Evolutionary conservation across 2,888 invertebrate species (phyloP), one percentile per base, ranked within the genome.

Genomic region (Melinaea menophilus): DNA sequence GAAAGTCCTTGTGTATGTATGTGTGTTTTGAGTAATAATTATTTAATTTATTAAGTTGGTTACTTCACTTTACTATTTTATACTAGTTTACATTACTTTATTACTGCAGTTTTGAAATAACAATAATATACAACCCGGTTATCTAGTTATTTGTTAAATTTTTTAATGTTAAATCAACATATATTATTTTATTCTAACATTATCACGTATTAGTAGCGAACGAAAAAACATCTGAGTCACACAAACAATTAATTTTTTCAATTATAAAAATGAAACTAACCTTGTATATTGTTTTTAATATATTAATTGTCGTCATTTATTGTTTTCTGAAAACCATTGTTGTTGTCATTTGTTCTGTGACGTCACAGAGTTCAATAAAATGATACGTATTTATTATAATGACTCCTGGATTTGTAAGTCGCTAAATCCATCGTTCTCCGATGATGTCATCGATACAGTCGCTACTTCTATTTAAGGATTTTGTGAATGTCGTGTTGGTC

Each of bases 361-460:
- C 46, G 45, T 22, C 33, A 47, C 22, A 56, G 55, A 46, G 55
- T 60, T 9, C 54, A 22, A 45, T 54, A 48, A 45, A 73, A 71
- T 22, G 22, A 22, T 22, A 22, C 22, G 22, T 22, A 22, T 22
- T 22, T 22, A 22, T 22, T 22, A 22, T 66, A 71, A 70, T 72
- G 71, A 73, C 63, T 55, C 59, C 57, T 65, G 59, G 66, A 67
- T 70, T 71, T 70, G 65, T 66, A 56, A 63, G 67, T 56, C 55
- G 55, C 61, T 72, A 69, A 67, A 63, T 68, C 68, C 69, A 57
- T 64, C 59, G 51, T 64, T 41, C 9, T 7, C 3, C 3, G 68
- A 65, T 81, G 80, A 80, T 79, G 78, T 80, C 81, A 81, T 74
- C 69, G 55, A 62, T 69, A 60, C 68, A 72, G 71, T 76, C 78